Percentiles rank a stretch among this genome's conserved stretches.
phyloP scores from a whole-genome alignment of 2,113 vertebrate species.

The Pangasianodon hypophthalmus region DNA sequence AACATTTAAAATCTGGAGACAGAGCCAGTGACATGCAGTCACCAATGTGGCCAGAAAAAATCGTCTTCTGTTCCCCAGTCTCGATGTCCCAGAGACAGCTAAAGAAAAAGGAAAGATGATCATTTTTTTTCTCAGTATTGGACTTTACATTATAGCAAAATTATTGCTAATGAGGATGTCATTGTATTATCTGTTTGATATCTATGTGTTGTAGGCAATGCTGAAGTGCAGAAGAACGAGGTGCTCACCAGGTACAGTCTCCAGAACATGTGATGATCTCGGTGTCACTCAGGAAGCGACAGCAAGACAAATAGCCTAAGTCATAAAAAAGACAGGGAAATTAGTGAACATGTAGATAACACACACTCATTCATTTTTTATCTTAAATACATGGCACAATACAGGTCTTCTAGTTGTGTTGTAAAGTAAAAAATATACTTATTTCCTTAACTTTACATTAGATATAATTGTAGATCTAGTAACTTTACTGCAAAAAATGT shows the following conservation, averaged over 20 bases:
- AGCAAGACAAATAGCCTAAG: slow-evolving; percentile 96
- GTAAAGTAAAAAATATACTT: neutral
- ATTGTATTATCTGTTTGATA: neutral
- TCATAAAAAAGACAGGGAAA: slow-evolving; percentile 21
- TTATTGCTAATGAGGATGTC: neutral
- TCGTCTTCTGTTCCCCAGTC: slow-evolving; percentile 90
- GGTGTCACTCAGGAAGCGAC: slow-evolving; percentile 93
- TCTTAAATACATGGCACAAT: neutral
- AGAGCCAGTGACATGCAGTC: slow-evolving; percentile 96
- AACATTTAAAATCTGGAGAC: slow-evolving; percentile 91
- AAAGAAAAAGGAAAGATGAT: neutral
- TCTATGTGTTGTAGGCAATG: neutral
- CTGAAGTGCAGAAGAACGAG: neutral
- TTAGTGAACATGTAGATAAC: neutral
- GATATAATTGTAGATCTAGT: neutral
- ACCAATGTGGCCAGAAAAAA: slow-evolving; percentile 89
- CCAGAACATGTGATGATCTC: slow-evolving; percentile 98
- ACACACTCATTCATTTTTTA: neutral
- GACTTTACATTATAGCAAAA: neutral
- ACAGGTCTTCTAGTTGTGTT: neutral
- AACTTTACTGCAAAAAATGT: neutral
- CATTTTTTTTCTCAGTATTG: neutral
- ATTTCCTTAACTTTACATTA: neutral
- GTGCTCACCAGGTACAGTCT: slow-evolving; percentile 92
- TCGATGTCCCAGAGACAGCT: slow-evolving; percentile 97